Conservation (phyloP, 2,888 invertebrate genomes). For the Hirtodrosophila alboralis region DNA sequence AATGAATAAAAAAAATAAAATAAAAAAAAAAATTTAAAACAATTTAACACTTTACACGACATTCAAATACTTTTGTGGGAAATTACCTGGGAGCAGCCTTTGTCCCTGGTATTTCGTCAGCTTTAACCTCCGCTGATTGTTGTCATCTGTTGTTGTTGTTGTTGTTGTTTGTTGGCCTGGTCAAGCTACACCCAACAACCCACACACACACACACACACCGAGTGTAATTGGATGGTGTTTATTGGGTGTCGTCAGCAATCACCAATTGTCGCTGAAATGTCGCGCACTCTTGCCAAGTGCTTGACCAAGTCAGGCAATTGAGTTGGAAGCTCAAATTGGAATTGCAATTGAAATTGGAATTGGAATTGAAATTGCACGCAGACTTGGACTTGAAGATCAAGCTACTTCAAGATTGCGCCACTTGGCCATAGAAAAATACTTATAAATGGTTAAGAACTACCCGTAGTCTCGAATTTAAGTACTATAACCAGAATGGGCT, state of each 20-base stretch:
- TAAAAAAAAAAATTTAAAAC: conserved; percentile 65
- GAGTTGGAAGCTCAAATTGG: conserved; percentile 48
- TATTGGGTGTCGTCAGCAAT: conserved; percentile 77
- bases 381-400: conserved; percentile 9
- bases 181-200: conserved; percentile 34
- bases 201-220: conserved; percentile 22
- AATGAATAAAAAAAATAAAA: no score
- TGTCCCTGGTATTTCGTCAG: conserved; percentile 63
- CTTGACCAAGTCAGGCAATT: conserved; percentile 42
- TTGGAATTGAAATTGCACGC: conserved; percentile 12
- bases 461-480: no score
- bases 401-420: conserved; percentile 15
- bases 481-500: no score
- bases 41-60: conserved; percentile 80
- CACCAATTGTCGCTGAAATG: conserved; percentile 63
- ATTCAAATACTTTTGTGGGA: conserved; percentile 78
- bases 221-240: conserved; percentile 70
- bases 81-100: conserved; percentile 56
- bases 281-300: conserved; percentile 21
- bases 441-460: background rate
- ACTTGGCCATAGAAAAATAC: conserved; percentile 3
- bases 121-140: conserved; percentile 58
- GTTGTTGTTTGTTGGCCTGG: conserved; percentile 28
- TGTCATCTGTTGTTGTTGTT: conserved; percentile 47
- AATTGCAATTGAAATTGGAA: conserved; percentile 18